Base-by-base conservation (phyloP, 1,140 invertebrate genomes). In the Eupristina koningsbergeri region DNA sequence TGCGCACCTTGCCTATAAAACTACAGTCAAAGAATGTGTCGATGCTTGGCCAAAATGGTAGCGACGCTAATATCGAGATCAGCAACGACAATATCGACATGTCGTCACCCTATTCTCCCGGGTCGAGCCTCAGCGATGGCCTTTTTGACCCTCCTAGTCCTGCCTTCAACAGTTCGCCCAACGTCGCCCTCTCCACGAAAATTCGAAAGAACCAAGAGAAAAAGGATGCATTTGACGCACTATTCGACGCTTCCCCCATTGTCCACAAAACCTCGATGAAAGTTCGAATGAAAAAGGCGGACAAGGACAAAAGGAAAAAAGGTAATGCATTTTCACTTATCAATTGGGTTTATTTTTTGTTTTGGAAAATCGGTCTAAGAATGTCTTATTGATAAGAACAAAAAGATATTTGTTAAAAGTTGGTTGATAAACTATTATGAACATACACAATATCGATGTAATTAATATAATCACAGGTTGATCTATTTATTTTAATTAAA, bases 31-130 rank as follows among this genome's bases (percentile, higher is more conserved):
- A 89, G 53, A 90, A 87, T 45, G 87, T 86, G 15, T 88, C 89
- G 22, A 86, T 86, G 67, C 64, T 89, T 17, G 90, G 90, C 22
- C 92, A 93, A 50, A 93, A 93, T 67, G 93, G 92, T 6, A 92
- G 89, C 76, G 93, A 93, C 19, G 83, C 86, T 0, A 86, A 84
- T 83, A 61, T 90, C 58, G 93, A 89, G 36, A 81, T 83, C 84
- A 87, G 81, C 41, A 83, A 85, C 79, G 82, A 92, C 75, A 89
- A 83, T 8, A 86, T 95, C 47, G 95, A 96, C 86, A 95, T 95
- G 93, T 96, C 96, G 76, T 97, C 96, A 19, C 97, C 97, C 0
- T 97, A 97, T 91, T 97, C 96, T 36, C 96, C 96, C 0, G 96
- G 96, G 39, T 96, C 96, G 6, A 96, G 95, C 85, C 95, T 97